A percentile compares a stretch with the other conserved stretches of the same genome.
These are phyloP conservation scores for Enoplosus armatus DNA, from an alignment of 2,797 vertebrate species.

Conservation along the genomic window DNA sequence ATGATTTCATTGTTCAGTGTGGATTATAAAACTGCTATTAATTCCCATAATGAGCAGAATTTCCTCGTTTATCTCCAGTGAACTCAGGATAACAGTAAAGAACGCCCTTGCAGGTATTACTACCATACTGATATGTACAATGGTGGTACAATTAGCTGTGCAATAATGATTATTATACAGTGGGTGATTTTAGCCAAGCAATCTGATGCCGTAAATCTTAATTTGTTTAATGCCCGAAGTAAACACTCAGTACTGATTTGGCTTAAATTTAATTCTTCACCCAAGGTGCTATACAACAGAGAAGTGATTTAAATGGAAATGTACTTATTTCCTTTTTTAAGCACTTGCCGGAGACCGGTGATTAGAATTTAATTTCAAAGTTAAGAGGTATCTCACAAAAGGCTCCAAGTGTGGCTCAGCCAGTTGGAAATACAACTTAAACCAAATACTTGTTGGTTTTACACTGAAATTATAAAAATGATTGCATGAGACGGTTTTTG, in stretches of 20 bases:
- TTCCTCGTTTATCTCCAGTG: conserved; percentile 47
- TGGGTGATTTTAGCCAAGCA: conserved; percentile 59
- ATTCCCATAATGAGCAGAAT: conserved; percentile 55
- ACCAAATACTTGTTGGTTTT: conserved; percentile 24
- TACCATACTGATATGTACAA: conserved; percentile 65
- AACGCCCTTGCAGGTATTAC: conserved; percentile 62
- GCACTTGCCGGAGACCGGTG: conserved; percentile 63
- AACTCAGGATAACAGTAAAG: conserved; percentile 46
- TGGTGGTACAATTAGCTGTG: conserved; percentile 72
- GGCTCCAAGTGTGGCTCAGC: conserved; percentile 17
- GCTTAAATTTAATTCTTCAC: conserved; percentile 72
- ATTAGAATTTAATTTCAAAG: conserved; percentile 72
- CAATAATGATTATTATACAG: conserved; percentile 71
- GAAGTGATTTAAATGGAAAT: conserved; percentile 79
- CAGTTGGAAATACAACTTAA: conserved; percentile 5
- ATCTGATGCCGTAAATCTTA: conserved; percentile 73
- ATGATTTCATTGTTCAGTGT: conserved; percentile 41
- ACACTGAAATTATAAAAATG: background rate
- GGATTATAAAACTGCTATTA: conserved; percentile 52
- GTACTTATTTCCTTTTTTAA: conserved; percentile 65
- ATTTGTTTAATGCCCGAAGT: conserved; percentile 77
- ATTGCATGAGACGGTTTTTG: background rate
- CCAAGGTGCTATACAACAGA: conserved; percentile 66
- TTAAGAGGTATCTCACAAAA: conserved; percentile 47
- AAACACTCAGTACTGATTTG: conserved; percentile 78